These are phyloP conservation scores for Oceanodroma tethys DNA, from an alignment of 2,113 vertebrate species.

Conservation along the genomic window DNA sequence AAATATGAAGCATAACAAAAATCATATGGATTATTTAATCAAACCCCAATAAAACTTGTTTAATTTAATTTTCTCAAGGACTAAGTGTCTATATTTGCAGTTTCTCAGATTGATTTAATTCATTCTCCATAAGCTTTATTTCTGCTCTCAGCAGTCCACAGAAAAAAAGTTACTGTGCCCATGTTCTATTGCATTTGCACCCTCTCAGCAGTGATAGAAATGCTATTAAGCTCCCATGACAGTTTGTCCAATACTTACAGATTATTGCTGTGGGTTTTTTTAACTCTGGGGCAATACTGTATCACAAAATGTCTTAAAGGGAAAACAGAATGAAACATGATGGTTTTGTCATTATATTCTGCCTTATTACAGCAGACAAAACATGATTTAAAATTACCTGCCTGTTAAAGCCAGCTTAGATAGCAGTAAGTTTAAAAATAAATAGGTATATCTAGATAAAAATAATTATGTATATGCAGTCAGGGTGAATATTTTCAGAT, in stretches of 20 bases:
- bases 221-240: not conserved
- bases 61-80: not conserved
- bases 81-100: not conserved
- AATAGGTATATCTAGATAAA: not conserved
- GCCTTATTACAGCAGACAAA: not conserved
- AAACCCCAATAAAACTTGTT: not conserved
- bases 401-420: not conserved
- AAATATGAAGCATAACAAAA: not conserved
- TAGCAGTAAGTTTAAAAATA: not conserved
- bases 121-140: not conserved
- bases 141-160: not conserved
- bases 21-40: not conserved
- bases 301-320: not conserved
- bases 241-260: not conserved
- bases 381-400: not conserved
- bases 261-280: not conserved
- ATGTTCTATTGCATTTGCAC: not conserved
- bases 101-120: not conserved
- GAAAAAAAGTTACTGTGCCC: not conserved
- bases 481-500: not conserved
- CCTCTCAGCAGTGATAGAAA: not conserved
- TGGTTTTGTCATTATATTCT: not conserved
- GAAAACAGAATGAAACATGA: not conserved
- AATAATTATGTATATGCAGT: not conserved
- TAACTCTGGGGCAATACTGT: not conserved